phyloP scores from a whole-genome alignment of 2,797 vertebrate species.

The Euphonia xanthogaster region DNA sequence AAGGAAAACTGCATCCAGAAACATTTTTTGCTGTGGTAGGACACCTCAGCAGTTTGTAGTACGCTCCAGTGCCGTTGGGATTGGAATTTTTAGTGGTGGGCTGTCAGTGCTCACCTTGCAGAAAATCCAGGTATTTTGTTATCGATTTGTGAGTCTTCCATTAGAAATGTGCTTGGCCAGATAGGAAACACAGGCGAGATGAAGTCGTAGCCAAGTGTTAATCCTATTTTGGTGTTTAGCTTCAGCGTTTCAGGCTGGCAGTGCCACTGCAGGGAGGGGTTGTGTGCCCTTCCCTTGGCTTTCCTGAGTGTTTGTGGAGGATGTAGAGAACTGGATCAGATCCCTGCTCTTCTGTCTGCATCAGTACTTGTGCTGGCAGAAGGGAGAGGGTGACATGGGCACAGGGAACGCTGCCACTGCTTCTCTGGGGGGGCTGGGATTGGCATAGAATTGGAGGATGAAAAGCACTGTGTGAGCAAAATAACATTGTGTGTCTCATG shows the following conservation, averaged over 20 bases:
- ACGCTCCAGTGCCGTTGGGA: accelerated
- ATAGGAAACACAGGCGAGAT: not conserved
- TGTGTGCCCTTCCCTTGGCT: not conserved
- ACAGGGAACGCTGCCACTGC: not conserved
- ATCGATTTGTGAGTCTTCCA: not conserved
- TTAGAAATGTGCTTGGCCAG: not conserved
- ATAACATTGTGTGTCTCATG: accelerated
- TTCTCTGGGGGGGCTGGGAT: not conserved
- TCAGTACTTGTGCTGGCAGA: not conserved
- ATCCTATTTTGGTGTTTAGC: not conserved
- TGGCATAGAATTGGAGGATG: not conserved
- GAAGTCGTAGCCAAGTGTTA: not conserved
- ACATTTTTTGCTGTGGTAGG: not conserved
- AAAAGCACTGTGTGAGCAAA: not conserved
- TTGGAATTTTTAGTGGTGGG: not conserved
- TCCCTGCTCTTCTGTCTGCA: not conserved
- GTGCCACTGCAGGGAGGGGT: not conserved
- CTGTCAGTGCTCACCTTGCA: not conserved
- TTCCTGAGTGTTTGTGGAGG: not conserved
- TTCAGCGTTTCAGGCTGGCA: not conserved
- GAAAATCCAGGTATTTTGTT: not conserved
- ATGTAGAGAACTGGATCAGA: not conserved
- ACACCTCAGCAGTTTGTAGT: not conserved
- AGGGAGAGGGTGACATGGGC: not conserved
- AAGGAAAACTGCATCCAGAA: not conserved